Percentiles rank a stretch among this genome's conserved stretches.
Conservation (phyloP, 1,140 invertebrate species). For the Macrocentrus cingulum region DNA sequence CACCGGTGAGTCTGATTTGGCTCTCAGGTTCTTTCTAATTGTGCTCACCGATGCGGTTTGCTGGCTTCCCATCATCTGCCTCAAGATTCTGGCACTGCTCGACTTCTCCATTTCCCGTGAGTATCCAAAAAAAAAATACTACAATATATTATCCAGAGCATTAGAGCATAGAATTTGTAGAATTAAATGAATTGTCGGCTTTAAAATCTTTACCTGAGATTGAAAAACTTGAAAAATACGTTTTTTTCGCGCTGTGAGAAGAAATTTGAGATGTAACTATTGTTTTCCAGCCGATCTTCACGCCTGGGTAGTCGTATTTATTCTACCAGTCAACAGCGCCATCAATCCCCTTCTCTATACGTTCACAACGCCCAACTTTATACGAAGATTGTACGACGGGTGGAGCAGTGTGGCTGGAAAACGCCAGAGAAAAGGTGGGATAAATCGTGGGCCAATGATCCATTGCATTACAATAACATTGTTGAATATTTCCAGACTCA, state of each 20-base stretch:
- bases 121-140: no score
- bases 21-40: constrained; percentile 74
- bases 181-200: no score
- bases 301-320: constrained; percentile 76
- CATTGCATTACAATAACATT: no score
- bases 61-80: constrained; percentile 73
- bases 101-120: constrained; percentile 50
- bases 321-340: constrained; percentile 77
- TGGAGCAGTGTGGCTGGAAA: no score
- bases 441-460: no score
- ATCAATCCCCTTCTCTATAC: constrained; percentile 80
- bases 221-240: background rate
- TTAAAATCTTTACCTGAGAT: no score
- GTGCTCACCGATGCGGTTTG: constrained; percentile 74
- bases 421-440: no score
- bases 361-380: constrained; percentile 73
- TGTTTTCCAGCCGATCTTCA: constrained; percentile 64
- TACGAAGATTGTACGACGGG: constrained; percentile 53
- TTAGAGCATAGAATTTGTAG: no score
- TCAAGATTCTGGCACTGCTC: constrained; percentile 69
- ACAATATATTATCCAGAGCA: no score
- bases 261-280: background rate
- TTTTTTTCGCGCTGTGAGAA: constrained; percentile 11
- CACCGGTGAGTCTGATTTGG: constrained; percentile 68
- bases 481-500: no score